Evolutionary conservation across 2,113 vertebrate genomes (phyloP), one percentile per base, ranked within the genome.

Genomic region (Epinephelus cyanopodus): DNA sequence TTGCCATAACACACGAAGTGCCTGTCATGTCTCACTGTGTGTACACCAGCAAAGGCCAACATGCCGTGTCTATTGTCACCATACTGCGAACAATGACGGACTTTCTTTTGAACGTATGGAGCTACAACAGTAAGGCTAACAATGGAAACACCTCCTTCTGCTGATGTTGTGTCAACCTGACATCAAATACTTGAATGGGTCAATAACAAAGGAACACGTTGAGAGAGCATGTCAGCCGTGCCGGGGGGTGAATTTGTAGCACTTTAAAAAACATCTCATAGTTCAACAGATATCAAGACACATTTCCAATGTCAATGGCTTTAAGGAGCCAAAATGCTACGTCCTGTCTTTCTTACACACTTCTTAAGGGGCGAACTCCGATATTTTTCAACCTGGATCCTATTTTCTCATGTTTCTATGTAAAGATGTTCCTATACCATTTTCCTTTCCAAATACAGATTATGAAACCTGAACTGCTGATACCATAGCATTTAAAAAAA

Each of bases 1-100:
- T 87, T 92, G 83, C 45, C 88, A 92, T 5, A 89, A 90, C 83
- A 92, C 53, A 66, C 0, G 19, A 3, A 13, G 15, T 3, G 70
- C 23, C 39, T 23, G 60, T 62, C 63, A 5, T 19, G 68, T 15
- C 39, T 67, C 37, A 52, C n/a, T 39, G 42, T 66, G 74, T 87
- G 77, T 84, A 78, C 29, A 29, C 52, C 45, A 29, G 69, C 70
- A 79, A 18, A 85, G 69, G 17, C 61, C 74, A 74, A 27, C 56
- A 65, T 29, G 58, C 8, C 27, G 13, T 66, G n/a, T 67, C 50
- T 67, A 47, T 48, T 54, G 77, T 73, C 63, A 48, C 45, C 45
- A 23, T 50, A 25, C 27, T 13, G 50, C 3, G 13, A 18, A 5
- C 4, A 52, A 21, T 42, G 65, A 64, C 54, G 67, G 56, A 47